Evolutionary conservation across 2,797 vertebrate genomes (phyloP).

Genomic region (Typhlichthys subterraneus): DNA sequence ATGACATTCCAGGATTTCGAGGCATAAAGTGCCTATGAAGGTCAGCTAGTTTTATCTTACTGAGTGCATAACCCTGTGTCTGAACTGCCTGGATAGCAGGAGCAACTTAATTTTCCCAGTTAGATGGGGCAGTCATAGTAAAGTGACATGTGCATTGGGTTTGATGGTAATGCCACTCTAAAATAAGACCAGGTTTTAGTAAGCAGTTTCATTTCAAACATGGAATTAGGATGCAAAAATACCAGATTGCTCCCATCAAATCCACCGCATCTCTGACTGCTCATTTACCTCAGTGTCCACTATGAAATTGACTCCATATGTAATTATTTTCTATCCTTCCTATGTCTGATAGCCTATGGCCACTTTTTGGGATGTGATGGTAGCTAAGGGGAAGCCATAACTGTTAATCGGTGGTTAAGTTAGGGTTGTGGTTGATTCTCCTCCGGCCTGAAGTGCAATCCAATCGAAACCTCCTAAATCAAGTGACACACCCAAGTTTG

Average conservation of each 20-base stretch:
- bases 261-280: conserved; percentile 57
- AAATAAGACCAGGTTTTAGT: conserved; percentile 67
- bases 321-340: neutral
- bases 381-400: neutral
- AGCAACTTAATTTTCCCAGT: conserved; percentile 48
- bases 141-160: conserved; percentile 54
- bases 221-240: conserved; percentile 69
- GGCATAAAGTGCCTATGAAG: neutral
- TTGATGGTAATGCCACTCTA: conserved; percentile 53
- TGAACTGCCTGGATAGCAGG: conserved; percentile 22
- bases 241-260: conserved; percentile 59
- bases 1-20: conserved; percentile 9
- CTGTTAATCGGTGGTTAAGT: neutral
- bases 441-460: neutral
- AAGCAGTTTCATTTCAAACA: conserved; percentile 66
- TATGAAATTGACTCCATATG: conserved; percentile 29
- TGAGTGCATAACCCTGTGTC: conserved; percentile 10
- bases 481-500: neutral
- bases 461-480: conserved; percentile 2
- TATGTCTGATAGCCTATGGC: conserved; percentile 3
- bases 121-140: conserved; percentile 33
- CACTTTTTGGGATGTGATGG: neutral
- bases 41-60: conserved; percentile 1
- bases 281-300: conserved; percentile 54
- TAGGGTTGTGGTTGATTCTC: neutral